Evolutionary conservation across 2,113 vertebrate genomes (phyloP), one percentile per base, ranked within the genome.

Genomic region (Callocephalon fimbriatum): DNA sequence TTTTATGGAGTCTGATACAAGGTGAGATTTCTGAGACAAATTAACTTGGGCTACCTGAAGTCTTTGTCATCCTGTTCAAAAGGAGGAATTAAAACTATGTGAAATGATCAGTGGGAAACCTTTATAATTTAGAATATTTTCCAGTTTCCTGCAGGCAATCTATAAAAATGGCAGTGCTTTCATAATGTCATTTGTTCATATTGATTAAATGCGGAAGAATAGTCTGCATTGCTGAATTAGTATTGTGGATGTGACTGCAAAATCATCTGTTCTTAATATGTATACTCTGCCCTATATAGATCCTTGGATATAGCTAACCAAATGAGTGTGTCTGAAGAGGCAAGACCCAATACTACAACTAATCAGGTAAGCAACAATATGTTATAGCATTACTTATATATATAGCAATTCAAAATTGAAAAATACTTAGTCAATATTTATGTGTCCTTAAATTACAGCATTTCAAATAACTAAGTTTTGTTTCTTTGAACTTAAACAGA

Each of bases 281-380:
- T 81, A 5, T 85, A 32, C 27, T 95, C 26, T 95, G 29, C 65
- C 15, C 83, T 97, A 0, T 80, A 40, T 81, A 99, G 98, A 63
- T 98, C 98, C 95, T 97, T 99, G 97, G 99, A 99, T 97, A 99
- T 99, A 97, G 96, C 99, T 86, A 99, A 96, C 96, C 99, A 98
- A 87, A 98, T 99, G 76, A 98, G 74, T 74, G 92, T 98, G 59
- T 96, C 98, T 74, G 99, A 99, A 94, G 99, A 99, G 79, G 95
- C 91, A 40, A 99, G 99, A 96, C 97, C 98, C 58, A 98, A 61
- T 67, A 98, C 81, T 96, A 95, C 97, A 83, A 95, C 95, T 71
- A 98, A 97, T 97, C 98, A 99, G 98, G 99, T 99, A 97, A 98
- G 95, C 81, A 42, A 27, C 58, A 16, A 6, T 70, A 6, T 75